Percentiles rank a stretch among this genome's conserved stretches.
These are phyloP conservation scores for Rachycentron canadum DNA, from an alignment of 2,797 vertebrate genomes.

Conservation along the genomic window DNA sequence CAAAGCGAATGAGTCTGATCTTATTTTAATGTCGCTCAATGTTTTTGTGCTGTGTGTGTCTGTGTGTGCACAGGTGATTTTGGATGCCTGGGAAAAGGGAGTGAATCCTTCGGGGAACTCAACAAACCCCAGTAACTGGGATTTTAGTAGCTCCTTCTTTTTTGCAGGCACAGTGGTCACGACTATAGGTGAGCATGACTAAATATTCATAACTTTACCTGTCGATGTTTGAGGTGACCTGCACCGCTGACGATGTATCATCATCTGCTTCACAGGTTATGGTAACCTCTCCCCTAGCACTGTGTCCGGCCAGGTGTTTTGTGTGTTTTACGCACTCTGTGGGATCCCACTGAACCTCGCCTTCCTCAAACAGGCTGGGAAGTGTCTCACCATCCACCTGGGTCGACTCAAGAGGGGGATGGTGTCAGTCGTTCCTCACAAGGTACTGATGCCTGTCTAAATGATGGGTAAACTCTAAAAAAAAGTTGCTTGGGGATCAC, in stretches of 20 bases:
- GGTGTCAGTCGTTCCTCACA: constrained; percentile 73
- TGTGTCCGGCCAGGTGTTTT: constrained; percentile 91
- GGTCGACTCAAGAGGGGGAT: constrained; percentile 86
- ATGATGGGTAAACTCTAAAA: not conserved
- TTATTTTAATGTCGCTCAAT: not conserved
- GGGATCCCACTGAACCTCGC: constrained; percentile 92
- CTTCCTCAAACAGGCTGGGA: constrained; percentile 92
- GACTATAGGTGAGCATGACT: constrained; percentile 89
- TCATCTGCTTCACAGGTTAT: constrained; percentile 83
- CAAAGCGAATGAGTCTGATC: too few relatives aligned
- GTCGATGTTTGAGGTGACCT: not conserved
- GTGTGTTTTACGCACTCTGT: constrained; percentile 93
- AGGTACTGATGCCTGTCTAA: constrained; percentile 66
- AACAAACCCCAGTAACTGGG: constrained; percentile 96
- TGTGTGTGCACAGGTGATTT: constrained; percentile 88
- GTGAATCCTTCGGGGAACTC: constrained; percentile 94
- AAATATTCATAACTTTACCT: not conserved
- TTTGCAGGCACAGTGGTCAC: constrained; percentile 94
- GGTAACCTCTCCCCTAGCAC: constrained; percentile 94
- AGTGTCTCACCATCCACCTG: constrained; percentile 87
- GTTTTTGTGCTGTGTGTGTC: constrained; percentile 1
- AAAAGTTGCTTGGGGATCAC: too few relatives aligned
- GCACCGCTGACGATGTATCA: not conserved
- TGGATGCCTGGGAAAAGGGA: constrained; percentile 93
- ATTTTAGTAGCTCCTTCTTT: constrained; percentile 95